Base-by-base conservation (phyloP, 2,888 invertebrate species). In the Rutpela maculata region DNA sequence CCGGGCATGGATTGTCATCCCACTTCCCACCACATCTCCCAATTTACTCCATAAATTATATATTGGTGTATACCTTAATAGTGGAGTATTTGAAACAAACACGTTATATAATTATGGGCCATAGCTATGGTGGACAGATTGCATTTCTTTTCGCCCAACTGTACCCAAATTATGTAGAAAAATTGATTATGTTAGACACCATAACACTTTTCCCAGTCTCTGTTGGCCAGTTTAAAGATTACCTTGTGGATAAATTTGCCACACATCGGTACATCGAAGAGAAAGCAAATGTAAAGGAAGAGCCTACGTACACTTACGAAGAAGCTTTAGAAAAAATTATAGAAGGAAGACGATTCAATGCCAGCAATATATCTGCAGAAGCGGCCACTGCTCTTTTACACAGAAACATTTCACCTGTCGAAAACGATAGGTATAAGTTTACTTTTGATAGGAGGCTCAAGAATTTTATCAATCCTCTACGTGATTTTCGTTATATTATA, bases 1-100 rank as follows among this genome's bases (percentile, higher is more conserved):
- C 93, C 0, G 93, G 94, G 0, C 92, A 91, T 77, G 93, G 93
- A 0, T 90, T 87, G 59, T 93, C 93, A 0, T 91, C 92, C 74
- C 91, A 91, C 17, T 90, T 91, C 62, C 92, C 92, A 0, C 80
- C 82, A 35, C 78, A 84, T 79, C 75, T 86, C 31, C 83, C 82
- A 85, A 74, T 92, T 26, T 88, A 89, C 56, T 76, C 88, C 0
- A 85, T 90, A 22, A 91, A 92, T 79, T 86, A 91, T 78, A 84
- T 91, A 15, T 89, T 91, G 4, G 81, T 83, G 0, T 84, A 86
- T 73, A 86, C 85, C 84, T 67, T 85, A 43, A 78, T 88, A 10
- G 62, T 82, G 5, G 83, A 85, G 22, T 81, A 87, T 79, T 87
- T 88, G 62, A 82, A 86, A 31, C 80, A 82, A 63, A 77, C 75